phyloP scores from a whole-genome alignment of 2,113 vertebrate species.

The Rallus limicola region DNA sequence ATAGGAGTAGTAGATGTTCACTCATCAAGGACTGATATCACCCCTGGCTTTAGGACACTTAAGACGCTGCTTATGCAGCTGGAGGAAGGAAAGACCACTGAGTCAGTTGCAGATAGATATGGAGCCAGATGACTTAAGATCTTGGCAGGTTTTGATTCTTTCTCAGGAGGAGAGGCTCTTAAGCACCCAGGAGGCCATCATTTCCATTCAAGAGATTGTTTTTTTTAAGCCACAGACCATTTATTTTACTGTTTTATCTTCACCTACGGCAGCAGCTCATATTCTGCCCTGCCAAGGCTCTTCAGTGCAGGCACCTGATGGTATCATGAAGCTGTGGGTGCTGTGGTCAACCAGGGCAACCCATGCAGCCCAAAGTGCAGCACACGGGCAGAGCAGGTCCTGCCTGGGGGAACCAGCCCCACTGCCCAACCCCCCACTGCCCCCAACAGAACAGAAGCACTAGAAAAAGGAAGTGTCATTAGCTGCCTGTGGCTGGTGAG shows the following conservation, averaged over 20 bases:
- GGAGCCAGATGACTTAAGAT: neutral
- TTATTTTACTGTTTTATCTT: neutral
- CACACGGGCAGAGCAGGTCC: neutral
- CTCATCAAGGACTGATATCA: neutral
- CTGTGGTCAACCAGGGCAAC: neutral
- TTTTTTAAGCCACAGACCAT: neutral
- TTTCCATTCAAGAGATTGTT: neutral
- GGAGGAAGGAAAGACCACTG: neutral
- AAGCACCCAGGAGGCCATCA: neutral
- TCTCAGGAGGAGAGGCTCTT: neutral
- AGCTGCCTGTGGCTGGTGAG: neutral
- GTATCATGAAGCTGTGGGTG: neutral
- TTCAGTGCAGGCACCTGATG: accelerated
- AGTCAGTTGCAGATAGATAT: neutral
- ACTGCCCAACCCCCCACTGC: neutral
- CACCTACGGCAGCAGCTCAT: neutral
- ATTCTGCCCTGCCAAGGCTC: neutral
- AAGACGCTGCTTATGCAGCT: neutral
- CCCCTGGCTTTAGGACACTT: neutral
- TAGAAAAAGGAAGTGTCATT: neutral
- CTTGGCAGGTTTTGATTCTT: neutral
- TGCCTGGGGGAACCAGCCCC: neutral
- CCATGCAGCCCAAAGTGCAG: neutral
- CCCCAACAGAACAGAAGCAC: neutral
- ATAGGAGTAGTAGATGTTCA: neutral